These are phyloP conservation scores for Trichoplusia ni DNA, from an alignment of 1,140 invertebrate species.

Conservation along the genomic window DNA sequence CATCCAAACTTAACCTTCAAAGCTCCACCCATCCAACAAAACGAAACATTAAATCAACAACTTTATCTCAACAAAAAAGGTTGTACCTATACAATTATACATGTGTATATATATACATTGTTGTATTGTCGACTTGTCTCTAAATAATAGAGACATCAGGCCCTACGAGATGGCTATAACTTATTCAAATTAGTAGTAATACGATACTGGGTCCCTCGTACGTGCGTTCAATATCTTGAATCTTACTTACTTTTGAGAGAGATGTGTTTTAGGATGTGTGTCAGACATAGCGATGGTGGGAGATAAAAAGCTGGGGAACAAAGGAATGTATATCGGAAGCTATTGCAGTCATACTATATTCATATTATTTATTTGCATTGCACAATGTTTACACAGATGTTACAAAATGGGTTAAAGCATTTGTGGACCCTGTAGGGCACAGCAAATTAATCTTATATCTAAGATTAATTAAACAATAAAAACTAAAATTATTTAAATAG, in stretches of 20 bases:
- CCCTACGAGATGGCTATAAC: conserved; percentile 44
- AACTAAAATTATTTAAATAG: too few relatives aligned
- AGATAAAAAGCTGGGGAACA: not conserved
- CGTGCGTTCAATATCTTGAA: conserved; percentile 50
- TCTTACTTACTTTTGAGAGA: conserved; percentile 41
- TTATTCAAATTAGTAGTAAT: conserved; percentile 64
- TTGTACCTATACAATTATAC: not conserved
- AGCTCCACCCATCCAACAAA: too few relatives aligned
- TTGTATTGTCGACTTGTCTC: conserved; percentile 14
- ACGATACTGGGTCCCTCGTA: conserved; percentile 48
- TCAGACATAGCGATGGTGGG: not conserved
- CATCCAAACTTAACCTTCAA: too few relatives aligned
- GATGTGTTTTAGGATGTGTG: not conserved
- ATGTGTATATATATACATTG: not conserved
- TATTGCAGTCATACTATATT: too few relatives aligned
- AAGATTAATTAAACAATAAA: too few relatives aligned
- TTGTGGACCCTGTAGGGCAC: too few relatives aligned
- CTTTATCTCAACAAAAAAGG: not conserved
- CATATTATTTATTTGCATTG: too few relatives aligned
- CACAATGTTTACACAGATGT: too few relatives aligned
- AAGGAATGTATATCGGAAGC: not conserved
- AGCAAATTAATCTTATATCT: too few relatives aligned
- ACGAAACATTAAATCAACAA: too few relatives aligned
- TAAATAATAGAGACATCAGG: conserved; percentile 62
- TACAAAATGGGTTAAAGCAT: too few relatives aligned